Base-by-base conservation (phyloP, 2,888 invertebrate genomes). In the Brassicogethes aeneus region DNA sequence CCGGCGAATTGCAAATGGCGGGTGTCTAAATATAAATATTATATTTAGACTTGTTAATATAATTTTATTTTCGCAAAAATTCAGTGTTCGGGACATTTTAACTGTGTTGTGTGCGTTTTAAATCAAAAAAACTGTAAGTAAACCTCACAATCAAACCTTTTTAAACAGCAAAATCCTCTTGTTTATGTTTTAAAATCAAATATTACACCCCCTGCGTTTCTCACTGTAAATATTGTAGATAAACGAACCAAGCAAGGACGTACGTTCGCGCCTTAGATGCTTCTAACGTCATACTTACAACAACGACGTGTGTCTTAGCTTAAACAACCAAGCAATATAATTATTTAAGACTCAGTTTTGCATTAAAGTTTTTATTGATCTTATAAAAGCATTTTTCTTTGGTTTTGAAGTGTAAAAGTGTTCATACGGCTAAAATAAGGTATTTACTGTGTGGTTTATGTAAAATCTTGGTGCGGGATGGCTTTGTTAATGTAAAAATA, bases 341-440 rank as follows among this genome's bases (percentile, higher is more conserved):
- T 68, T 68, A 68, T 68, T 68, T 68, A 68, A 68, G 66, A 63
- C 64, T 63, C 65, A 64, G 64, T 68, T 68, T 68, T 66, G 65
- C 67, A 67, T 68, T 68, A 68, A 64, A 64, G 60, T 62, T 65
- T 61, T 64, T 68, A 68, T 69, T 64, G 69, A 69, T 68, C 66
- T 67, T 62, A 57, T 54, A 44, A 47, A 10, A 23, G 54, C 54
- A 54, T 57, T 65, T 64, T 62, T 64, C 56, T 49, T 52, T 49
- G 55, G 54, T 57, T 60, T 53, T 47, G 54, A 47, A 50, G 54
- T 50, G 46, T 50, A 50, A 53, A 46, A 47, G 51, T 37, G 44
- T 49, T 47, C 46, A 44, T 39, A 41, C 43, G 42, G 41, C 43
- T 50, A 46, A 44, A 46, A n/a, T n/a, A 50, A 59, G 61, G 61